These are phyloP conservation scores for Anableps anableps DNA, from an alignment of 2,797 vertebrate genomes.

Conservation along the genomic window DNA sequence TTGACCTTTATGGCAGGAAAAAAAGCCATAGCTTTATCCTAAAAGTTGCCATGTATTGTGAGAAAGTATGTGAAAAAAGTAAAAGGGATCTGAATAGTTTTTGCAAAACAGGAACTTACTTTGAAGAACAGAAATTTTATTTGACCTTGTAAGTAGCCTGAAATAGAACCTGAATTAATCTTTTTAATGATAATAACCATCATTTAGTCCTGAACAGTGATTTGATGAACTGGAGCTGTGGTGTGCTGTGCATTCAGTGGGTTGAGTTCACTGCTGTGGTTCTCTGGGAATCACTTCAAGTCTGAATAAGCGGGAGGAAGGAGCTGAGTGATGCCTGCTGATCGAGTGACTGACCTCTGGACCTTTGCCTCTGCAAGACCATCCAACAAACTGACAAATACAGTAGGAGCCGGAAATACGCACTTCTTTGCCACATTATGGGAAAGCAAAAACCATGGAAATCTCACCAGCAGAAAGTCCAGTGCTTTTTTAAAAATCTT, in stretches of 20 bases:
- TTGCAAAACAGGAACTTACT: too few relatives aligned
- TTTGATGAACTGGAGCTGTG: conserved; percentile 8
- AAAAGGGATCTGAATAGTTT: too few relatives aligned
- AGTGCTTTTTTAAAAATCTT: background rate
- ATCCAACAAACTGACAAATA: conserved; percentile 8
- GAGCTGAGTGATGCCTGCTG: conserved; percentile 49
- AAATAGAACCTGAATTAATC: too few relatives aligned
- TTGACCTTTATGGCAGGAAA: too few relatives aligned
- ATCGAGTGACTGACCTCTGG: conserved; percentile 43
- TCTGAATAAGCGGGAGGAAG: conserved; percentile 49
- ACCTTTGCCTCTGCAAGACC: conserved; percentile 26
- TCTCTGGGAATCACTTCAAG: conserved; percentile 55
- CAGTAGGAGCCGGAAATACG: background rate
- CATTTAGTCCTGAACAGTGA: too few relatives aligned
- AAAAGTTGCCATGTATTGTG: too few relatives aligned
- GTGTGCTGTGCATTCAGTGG: conserved; percentile 15
- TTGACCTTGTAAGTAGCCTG: too few relatives aligned
- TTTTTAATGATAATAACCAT: too few relatives aligned
- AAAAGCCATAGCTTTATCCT: too few relatives aligned
- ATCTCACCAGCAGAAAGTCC: background rate
- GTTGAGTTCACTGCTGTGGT: conserved; percentile 31
- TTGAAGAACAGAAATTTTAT: too few relatives aligned
- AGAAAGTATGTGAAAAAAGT: too few relatives aligned
- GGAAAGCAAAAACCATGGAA: background rate
- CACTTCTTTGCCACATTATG: background rate